These are phyloP conservation scores for Microtus pennsylvanicus DNA, from an alignment of 2,113 vertebrate species.

Conservation along the genomic window DNA sequence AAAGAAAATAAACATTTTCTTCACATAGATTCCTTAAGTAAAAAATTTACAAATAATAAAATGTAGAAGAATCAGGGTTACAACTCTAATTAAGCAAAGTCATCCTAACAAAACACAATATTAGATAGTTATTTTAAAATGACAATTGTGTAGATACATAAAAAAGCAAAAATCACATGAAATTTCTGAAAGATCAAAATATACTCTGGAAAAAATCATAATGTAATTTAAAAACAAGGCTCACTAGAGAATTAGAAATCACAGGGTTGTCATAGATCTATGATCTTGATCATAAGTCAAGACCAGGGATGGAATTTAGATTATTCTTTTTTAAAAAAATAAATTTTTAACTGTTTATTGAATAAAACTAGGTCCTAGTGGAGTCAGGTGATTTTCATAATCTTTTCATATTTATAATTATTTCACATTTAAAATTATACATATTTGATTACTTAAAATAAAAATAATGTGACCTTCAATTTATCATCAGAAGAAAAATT, in stretches of 20 bases:
- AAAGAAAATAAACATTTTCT: background rate
- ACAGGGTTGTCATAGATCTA: background rate
- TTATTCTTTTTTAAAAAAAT: background rate
- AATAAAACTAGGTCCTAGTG: background rate
- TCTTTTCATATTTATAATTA: background rate
- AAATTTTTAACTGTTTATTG: background rate
- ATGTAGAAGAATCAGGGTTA: background rate
- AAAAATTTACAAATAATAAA: background rate
- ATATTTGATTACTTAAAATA: background rate
- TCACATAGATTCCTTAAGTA: background rate
- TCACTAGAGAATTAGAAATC: background rate
- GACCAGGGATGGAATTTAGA: background rate
- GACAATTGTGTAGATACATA: background rate
- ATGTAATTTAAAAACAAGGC: background rate
- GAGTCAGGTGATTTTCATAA: background rate
- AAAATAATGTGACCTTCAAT: slow-evolving; percentile 39
- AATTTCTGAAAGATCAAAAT: background rate
- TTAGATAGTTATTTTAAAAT: background rate
- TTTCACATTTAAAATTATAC: background rate
- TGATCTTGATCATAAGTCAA: too few species aligned
- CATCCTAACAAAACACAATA: background rate
- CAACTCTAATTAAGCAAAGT: background rate
- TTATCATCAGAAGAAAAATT: slow-evolving; percentile 20
- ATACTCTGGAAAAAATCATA: background rate
- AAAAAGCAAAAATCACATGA: background rate